A percentile compares a stretch with the other conserved stretches of the same genome.
These are phyloP conservation scores for Brachionichthys hirsutus DNA, from an alignment of 2,113 vertebrate genomes.

Conservation along the genomic window DNA sequence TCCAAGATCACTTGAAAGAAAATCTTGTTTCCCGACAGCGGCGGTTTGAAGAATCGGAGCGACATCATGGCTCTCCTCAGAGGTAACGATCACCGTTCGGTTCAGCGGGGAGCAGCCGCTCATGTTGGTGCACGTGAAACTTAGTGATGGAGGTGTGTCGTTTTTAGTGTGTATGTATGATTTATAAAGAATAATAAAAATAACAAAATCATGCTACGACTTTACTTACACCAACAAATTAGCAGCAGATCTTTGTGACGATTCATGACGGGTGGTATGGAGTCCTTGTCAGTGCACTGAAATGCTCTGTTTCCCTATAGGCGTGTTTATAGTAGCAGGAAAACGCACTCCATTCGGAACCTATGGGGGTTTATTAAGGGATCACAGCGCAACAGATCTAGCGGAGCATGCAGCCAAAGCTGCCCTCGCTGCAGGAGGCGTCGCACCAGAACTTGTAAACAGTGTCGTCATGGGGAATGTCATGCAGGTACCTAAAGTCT, in stretches of 20 bases:
- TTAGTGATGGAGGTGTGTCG: no score
- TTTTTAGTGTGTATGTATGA: no score
- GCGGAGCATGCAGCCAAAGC: slow-evolving; percentile 85
- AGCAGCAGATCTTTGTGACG: no score
- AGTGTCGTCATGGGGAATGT: slow-evolving; percentile 91
- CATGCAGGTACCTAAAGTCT: slow-evolving; percentile 81
- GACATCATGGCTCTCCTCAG: slow-evolving; percentile 77
- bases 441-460: slow-evolving; percentile 86
- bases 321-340: slow-evolving; percentile 91
- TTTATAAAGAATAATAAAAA: no score
- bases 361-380: slow-evolving; percentile 88
- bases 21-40: slow-evolving; percentile 9
- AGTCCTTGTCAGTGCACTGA: not conserved
- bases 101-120: not conserved
- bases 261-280: slow-evolving; percentile 6
- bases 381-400: slow-evolving; percentile 88
- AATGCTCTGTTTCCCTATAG: slow-evolving; percentile 63
- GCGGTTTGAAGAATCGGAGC: slow-evolving; percentile 5
- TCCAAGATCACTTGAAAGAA: not conserved
- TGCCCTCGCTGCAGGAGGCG: slow-evolving; percentile 84
- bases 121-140: not conserved
- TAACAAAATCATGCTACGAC: no score
- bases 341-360: slow-evolving; percentile 94
- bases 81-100: slow-evolving; percentile 62
- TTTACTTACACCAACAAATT: no score